phyloP scores from a whole-genome alignment of 2,888 invertebrate genomes.

The Pseudeuparius sepicola region DNA sequence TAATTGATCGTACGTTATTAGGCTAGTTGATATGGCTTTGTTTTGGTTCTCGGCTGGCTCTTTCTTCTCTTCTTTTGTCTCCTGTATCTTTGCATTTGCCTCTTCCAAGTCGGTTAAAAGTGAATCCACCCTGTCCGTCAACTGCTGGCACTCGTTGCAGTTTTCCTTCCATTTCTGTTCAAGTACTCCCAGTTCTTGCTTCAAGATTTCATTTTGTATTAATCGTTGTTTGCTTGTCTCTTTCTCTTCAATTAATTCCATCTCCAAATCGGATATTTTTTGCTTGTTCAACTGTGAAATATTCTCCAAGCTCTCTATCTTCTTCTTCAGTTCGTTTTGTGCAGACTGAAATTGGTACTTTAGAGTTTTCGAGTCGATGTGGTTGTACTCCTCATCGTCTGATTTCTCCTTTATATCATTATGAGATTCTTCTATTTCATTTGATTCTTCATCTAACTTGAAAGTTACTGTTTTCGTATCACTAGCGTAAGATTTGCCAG shows the following conservation, averaged over 20 bases:
- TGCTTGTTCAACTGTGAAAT: slow-evolving; percentile 29
- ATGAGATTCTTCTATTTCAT: slow-evolving; percentile 14
- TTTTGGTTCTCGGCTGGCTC: slow-evolving; percentile 1
- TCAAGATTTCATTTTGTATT: slow-evolving; percentile 30
- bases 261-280: slow-evolving; percentile 31
- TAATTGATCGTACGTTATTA: slow-evolving; percentile 41
- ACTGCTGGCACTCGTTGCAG: slow-evolving; percentile 41
- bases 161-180: slow-evolving; percentile 42
- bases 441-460: slow-evolving; percentile 24
- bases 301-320: slow-evolving; percentile 34
- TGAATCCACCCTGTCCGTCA: slow-evolving; percentile 35
- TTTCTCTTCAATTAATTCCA: slow-evolving; percentile 29
- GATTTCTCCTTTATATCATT: slow-evolving; percentile 10
- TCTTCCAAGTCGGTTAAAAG: slow-evolving; percentile 32
- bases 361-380: slow-evolving; percentile 34
- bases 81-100: slow-evolving; percentile 16
- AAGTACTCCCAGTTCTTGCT: slow-evolving; percentile 32
- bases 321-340: slow-evolving; percentile 34
- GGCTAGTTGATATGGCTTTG: slow-evolving; percentile 6
- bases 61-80: slow-evolving; percentile 9
- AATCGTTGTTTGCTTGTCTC: slow-evolving; percentile 25
- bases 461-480: slow-evolving; percentile 26
- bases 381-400: slow-evolving; percentile 9
- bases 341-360: slow-evolving; percentile 37
- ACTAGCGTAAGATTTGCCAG: slow-evolving; percentile 18